These are phyloP conservation scores for Carollia perspicillata DNA, from an alignment of 2,113 vertebrate species.

Conservation along the genomic window DNA sequence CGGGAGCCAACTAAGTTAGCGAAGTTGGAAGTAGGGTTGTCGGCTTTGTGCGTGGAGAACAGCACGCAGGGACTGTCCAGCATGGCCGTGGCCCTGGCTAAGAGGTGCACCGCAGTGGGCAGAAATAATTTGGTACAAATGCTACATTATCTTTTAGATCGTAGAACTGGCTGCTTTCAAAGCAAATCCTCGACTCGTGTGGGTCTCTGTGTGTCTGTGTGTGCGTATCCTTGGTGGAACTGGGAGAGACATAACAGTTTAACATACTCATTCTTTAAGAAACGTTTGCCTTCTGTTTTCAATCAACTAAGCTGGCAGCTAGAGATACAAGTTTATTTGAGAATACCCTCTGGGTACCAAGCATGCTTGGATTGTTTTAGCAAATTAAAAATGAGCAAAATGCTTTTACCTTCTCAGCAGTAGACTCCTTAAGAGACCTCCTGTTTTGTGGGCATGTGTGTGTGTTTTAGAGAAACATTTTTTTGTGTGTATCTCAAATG, in stretches of 20 bases:
- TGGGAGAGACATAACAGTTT: constrained; percentile 60
- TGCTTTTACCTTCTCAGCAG: constrained; percentile 79
- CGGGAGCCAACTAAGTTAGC: constrained; percentile 60
- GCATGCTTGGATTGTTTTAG: constrained; percentile 81
- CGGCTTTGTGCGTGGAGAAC: constrained; percentile 31
- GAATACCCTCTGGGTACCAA: constrained; percentile 80
- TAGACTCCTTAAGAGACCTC: constrained; percentile 74
- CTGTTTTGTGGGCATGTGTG: constrained; percentile 60
- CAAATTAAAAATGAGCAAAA: constrained; percentile 83
- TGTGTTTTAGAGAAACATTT: constrained; percentile 45
- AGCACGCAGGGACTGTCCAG: constrained; percentile 12
- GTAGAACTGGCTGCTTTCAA: constrained; percentile 37
- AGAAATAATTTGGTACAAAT: constrained; percentile 52
- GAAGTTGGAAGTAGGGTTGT: constrained; percentile 51
- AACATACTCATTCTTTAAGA: constrained; percentile 77
- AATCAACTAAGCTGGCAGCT: constrained; percentile 81
- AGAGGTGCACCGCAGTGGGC: background rate
- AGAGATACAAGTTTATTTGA: constrained; percentile 83
- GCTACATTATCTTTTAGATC: constrained; percentile 29
- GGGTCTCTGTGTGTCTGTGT: constrained; percentile 13
- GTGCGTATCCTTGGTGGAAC: constrained; percentile 43
- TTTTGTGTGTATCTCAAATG: constrained; percentile 44
- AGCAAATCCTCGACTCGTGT: constrained; percentile 31
- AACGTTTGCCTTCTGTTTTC: constrained; percentile 82
- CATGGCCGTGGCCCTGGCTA: background rate